Percentiles rank a stretch among this genome's conserved stretches.
Conservation (phyloP, 2,888 invertebrate species). For the Germaria angustata region DNA sequence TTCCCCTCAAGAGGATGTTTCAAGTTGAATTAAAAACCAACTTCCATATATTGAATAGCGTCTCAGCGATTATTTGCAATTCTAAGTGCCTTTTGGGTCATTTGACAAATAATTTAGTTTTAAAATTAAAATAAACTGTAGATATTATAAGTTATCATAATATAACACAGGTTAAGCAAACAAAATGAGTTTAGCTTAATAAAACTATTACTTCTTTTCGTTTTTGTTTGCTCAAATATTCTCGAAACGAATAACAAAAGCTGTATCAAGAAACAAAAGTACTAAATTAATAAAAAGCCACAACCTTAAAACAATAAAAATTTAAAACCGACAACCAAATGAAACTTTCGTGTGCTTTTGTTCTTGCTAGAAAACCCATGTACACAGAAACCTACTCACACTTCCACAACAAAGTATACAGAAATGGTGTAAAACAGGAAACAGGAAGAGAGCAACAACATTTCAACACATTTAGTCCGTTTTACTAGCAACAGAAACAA, state of each 20-base stretch:
- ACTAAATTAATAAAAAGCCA: constrained; percentile 40
- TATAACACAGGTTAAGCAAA: too few species aligned
- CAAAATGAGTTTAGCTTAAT: neutral
- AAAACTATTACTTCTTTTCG: neutral
- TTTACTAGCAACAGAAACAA: neutral
- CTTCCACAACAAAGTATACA: neutral
- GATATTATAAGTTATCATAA: too few species aligned
- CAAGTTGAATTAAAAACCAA: too few species aligned
- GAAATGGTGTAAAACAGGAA: constrained; percentile 59
- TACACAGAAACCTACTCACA: too few species aligned
- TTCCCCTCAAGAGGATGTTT: too few species aligned
- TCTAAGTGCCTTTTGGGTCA: too few species aligned
- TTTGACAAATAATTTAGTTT: too few species aligned
- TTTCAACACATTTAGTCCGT: constrained; percentile 57
- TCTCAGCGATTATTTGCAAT: too few species aligned
- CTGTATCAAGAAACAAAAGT: neutral
- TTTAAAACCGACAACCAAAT: constrained; percentile 15
- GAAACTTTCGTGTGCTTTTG: too few species aligned
- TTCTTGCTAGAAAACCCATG: too few species aligned
- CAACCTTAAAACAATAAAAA: constrained; percentile 36
- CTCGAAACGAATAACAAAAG: neutral
- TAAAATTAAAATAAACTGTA: too few species aligned
- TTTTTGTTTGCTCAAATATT: neutral
- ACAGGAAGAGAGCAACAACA: constrained; percentile 63
- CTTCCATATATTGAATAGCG: too few species aligned